Percentiles rank a stretch among this genome's conserved stretches.
These are phyloP conservation scores for Oncopodura yosiiana DNA, from an alignment of 1,140 invertebrate genomes.

Conservation along the genomic window DNA sequence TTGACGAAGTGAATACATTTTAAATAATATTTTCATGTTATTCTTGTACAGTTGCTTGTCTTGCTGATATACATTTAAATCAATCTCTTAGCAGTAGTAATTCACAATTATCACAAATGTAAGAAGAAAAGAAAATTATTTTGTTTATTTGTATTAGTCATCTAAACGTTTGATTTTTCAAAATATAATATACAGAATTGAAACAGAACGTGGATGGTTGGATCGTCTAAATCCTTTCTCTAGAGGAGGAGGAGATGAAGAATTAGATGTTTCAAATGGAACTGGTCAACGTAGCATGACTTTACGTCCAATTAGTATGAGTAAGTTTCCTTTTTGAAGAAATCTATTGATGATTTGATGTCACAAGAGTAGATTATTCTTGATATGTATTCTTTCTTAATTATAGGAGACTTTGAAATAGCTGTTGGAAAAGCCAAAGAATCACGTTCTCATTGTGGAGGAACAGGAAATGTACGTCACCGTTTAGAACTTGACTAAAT, in stretches of 20 bases:
- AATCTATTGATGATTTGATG: too few species aligned
- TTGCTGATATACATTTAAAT: slow-evolving; percentile 27
- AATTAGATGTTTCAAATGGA: neutral
- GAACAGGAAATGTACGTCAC: slow-evolving; percentile 3
- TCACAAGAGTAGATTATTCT: too few species aligned
- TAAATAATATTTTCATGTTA: too few species aligned
- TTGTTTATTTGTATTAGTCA: too few species aligned
- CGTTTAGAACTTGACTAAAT: slow-evolving; percentile 31
- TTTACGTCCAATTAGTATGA: slow-evolving; percentile 31
- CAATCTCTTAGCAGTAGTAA: too few species aligned
- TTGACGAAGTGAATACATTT: too few species aligned
- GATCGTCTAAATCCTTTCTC: neutral
- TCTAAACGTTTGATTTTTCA: neutral
- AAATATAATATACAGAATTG: too few species aligned
- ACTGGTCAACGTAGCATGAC: slow-evolving; percentile 21
- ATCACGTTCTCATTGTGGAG: slow-evolving; percentile 28
- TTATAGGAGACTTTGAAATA: slow-evolving; percentile 31
- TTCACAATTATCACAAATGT: neutral
- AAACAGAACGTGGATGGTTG: too few species aligned
- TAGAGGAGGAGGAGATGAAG: neutral
- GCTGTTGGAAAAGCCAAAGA: slow-evolving; percentile 30
- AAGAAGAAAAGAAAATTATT: too few species aligned
- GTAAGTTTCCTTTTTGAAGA: too few species aligned
- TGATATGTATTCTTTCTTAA: too few species aligned
- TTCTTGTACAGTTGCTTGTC: slow-evolving; percentile 30